Conservation (phyloP, 2,888 invertebrate genomes). For the Chaitophorus viminalis region DNA sequence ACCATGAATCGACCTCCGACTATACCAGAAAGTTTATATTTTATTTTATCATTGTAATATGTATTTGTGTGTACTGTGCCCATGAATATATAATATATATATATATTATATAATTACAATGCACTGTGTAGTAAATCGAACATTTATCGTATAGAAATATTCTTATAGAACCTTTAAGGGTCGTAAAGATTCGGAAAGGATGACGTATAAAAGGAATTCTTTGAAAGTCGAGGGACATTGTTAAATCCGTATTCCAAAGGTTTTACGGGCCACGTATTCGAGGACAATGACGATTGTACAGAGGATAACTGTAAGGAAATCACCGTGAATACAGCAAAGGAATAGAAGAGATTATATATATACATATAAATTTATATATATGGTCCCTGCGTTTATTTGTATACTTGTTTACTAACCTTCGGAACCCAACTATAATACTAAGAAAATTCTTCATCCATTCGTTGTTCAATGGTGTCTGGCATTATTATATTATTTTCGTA, state of each 20-base stretch:
- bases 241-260: not conserved
- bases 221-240: slow-evolving; percentile 35
- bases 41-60: not conserved
- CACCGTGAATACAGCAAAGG: not conserved
- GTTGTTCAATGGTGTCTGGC: not conserved
- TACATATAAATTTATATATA: too few relatives aligned
- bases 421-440: not conserved
- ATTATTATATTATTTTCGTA: not conserved
- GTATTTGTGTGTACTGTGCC: not conserved
- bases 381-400: not conserved
- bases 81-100: too few relatives aligned
- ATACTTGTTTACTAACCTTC: slow-evolving; percentile 9
- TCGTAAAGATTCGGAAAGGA: slow-evolving; percentile 12
- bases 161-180: not conserved
- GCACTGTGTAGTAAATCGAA: not conserved
- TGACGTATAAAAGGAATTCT: slow-evolving; percentile 11
- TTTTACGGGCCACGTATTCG: not conserved
- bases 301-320: not conserved
- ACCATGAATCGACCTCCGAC: not conserved
- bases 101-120: not conserved
- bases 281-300: slow-evolving; percentile 2
- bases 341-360: slow-evolving; percentile 9
- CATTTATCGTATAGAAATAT: slow-evolving; percentile 1
- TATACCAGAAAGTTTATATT: not conserved
- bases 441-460: not conserved